A percentile compares a stretch with the other conserved stretches of the same genome.
Evolutionary conservation across 2,113 vertebrate species (phyloP).

Genomic region (Chascanopsetta lugubris): DNA sequence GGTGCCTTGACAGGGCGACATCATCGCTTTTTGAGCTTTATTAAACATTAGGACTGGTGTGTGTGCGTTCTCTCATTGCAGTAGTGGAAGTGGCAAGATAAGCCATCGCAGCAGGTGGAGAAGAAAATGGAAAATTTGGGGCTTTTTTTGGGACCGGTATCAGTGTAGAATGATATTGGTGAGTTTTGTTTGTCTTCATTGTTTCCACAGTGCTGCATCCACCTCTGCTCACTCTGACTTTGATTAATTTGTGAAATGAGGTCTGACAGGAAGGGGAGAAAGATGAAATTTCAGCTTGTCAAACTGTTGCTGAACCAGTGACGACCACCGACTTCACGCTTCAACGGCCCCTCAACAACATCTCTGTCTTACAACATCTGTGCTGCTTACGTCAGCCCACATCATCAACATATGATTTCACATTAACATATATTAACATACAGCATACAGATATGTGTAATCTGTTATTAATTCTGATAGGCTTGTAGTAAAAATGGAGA

Average conservation of each 20-base stretch:
- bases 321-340: background rate
- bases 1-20: constrained; percentile 32
- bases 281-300: background rate
- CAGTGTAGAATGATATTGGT: constrained; percentile 6
- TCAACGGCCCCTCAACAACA: background rate
- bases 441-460: too few species aligned
- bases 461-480: too few species aligned
- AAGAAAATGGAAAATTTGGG: constrained; percentile 48
- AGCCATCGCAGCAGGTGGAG: constrained; percentile 39
- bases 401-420: background rate
- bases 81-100: constrained; percentile 27
- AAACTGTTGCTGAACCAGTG: background rate
- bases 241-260: background rate
- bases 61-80: constrained; percentile 43
- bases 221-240: background rate
- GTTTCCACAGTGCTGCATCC: background rate
- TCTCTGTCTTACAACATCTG: background rate
- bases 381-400: background rate
- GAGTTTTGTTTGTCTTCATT: constrained; percentile 16
- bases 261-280: background rate
- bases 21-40: constrained; percentile 29
- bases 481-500: too few species aligned
- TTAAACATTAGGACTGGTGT: constrained; percentile 35
- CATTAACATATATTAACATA: too few species aligned
- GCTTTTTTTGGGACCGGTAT: constrained; percentile 18